These are phyloP conservation scores for Cephonodes hylas DNA, from an alignment of 2,888 invertebrate genomes.

Conservation along the genomic window DNA sequence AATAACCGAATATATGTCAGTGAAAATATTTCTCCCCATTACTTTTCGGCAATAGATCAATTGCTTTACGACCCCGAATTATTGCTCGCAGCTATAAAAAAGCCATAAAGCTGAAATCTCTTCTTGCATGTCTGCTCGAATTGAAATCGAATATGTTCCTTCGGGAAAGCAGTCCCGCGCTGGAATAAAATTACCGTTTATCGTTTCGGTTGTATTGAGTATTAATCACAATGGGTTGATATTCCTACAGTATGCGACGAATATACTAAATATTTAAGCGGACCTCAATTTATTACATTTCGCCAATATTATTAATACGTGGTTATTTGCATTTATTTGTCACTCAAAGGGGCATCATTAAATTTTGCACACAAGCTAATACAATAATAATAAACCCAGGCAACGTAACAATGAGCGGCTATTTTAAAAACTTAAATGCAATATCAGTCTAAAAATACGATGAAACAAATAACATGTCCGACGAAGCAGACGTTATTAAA, in stretches of 20 bases:
- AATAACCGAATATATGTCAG: neutral
- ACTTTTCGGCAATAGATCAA: neutral
- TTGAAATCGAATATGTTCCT: slow-evolving; percentile 7
- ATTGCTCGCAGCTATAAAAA: slow-evolving; percentile 4
- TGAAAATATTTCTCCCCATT: neutral
- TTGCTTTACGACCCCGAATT: slow-evolving; percentile 11
- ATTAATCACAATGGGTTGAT: no score
- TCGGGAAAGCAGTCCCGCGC: neutral
- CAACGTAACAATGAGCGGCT: no score
- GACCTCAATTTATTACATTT: no score
- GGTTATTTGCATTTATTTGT: no score
- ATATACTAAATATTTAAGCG: no score
- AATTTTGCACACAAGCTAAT: no score
- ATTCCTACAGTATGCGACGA: no score
- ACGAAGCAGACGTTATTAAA: slow-evolving; percentile 14
- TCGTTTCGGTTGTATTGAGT: neutral
- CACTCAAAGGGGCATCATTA: no score
- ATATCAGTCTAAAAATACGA: neutral
- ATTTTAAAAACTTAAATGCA: no score
- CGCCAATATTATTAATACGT: no score
- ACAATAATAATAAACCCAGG: no score
- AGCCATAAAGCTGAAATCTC: neutral
- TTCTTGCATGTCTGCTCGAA: neutral
- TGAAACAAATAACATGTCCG: neutral
- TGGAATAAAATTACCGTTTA: neutral